Base-by-base conservation (phyloP, 2,113 vertebrate genomes). In the Empidonax traillii region DNA sequence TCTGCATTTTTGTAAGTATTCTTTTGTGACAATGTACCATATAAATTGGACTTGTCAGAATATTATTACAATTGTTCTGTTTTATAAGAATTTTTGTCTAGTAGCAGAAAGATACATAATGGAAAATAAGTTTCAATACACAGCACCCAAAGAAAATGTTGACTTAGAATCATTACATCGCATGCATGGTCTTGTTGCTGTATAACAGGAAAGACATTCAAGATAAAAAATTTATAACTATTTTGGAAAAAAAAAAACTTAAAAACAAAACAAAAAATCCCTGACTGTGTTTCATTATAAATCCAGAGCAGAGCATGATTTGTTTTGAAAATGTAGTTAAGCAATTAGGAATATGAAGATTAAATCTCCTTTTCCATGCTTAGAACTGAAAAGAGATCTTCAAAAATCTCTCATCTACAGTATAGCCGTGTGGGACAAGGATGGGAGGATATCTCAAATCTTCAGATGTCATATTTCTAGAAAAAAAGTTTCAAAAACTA, bases 1-100 rank as follows among this genome's bases (percentile, higher is more conserved):
- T 96, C 95, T 96, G 81, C 92, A 66, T 97, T 97, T 97, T 95
- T 90, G 93, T 87, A 90, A 55, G 30, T 39, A 56, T 71, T 92
- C n/a, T 95, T 94, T 94, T 79, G 83, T 96, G 85, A 89, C 67
- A 96, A 90, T 86, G 65, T 92, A 87, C 94, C 89, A 58, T 92
- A 90, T 87, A 93, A 96, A 96, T 74, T 83, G 63, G 83, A 79
- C 76, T 96, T 97, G 79, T 93, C 95, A 85, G 75, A 96, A 90
- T 81, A 86, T 55, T 92, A 47, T 84, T 71, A 46, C 74, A 87
- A 62, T 85, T 86, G 39, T 94, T 92, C 73, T 94, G 47, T 55
- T 94, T 93, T 83, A 71, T 71, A 94, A 91, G 61, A 89, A 67
- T 61, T 85, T 97, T 87, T 89, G 27, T 88, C 73, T 91, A 75